phyloP scores from a whole-genome alignment of 1,140 invertebrate genomes.

The Papilio polyxenes region DNA sequence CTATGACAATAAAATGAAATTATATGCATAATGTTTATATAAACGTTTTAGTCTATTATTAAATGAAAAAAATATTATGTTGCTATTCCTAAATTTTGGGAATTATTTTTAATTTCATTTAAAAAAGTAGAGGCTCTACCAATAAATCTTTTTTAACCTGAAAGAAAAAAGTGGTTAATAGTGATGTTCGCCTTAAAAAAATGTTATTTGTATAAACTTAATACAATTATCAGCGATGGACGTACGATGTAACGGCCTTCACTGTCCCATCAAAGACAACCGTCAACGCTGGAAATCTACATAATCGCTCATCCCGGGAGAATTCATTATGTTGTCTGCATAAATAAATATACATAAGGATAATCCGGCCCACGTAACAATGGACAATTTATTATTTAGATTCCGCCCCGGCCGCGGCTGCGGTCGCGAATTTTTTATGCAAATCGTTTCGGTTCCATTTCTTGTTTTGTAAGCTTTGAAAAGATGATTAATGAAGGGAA shows the following conservation, averaged over 20 bases:
- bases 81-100: no score
- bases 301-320: slow-evolving; percentile 54
- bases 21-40: no score
- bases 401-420: slow-evolving; percentile 43
- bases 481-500: slow-evolving; percentile 43
- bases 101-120: no score
- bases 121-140: no score
- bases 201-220: background rate
- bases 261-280: slow-evolving; percentile 7
- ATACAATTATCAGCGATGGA: background rate
- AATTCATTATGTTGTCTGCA: slow-evolving; percentile 62
- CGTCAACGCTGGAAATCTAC: slow-evolving; percentile 50
- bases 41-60: no score
- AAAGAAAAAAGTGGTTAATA: no score
- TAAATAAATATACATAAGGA: slow-evolving; percentile 58
- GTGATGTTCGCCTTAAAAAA: no score
- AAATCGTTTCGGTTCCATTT: slow-evolving; percentile 57
- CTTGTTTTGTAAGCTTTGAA: slow-evolving; percentile 44
- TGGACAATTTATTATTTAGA: slow-evolving; percentile 69
- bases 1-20: no score
- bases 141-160: no score
- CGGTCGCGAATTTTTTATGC: slow-evolving; percentile 68
- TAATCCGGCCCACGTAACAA: slow-evolving; percentile 56
- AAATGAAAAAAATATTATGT: no score
- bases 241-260: slow-evolving; percentile 5